These are phyloP conservation scores for Coreius guichenoti DNA, from an alignment of 2,797 vertebrate species.

Conservation along the genomic window DNA sequence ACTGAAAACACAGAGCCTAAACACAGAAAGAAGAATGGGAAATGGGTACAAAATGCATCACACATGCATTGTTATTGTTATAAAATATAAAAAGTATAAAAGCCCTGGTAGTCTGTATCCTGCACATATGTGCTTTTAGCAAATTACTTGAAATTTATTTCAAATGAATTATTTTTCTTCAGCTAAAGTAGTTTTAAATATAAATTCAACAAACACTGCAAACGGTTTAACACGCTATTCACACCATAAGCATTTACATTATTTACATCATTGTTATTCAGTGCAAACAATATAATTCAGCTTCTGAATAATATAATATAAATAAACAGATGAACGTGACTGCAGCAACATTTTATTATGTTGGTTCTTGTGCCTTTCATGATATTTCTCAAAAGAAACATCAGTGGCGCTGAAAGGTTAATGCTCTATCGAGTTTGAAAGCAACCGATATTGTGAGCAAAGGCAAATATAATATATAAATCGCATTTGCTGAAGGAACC, in stretches of 20 bases:
- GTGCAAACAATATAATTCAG: background rate
- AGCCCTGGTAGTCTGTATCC: background rate
- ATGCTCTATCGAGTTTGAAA: background rate
- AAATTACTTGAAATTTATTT: background rate
- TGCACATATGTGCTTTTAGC: background rate
- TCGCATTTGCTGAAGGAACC: background rate
- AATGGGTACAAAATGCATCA: conserved; percentile 74
- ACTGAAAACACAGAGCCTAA: conserved; percentile 39
- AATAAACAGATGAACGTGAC: too few species aligned
- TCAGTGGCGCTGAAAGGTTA: background rate
- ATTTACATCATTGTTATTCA: background rate
- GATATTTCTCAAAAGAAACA: background rate
- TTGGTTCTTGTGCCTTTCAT: background rate
- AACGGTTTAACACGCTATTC: background rate
- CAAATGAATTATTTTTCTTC: too few species aligned
- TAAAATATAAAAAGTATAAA: background rate
- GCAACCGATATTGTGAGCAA: background rate
- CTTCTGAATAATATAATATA: too few species aligned
- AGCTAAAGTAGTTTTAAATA: background rate
- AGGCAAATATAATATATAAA: background rate
- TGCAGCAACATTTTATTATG: background rate
- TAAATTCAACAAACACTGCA: background rate
- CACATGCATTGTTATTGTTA: background rate
- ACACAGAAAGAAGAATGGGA: conserved; percentile 66
- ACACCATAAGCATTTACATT: background rate